A percentile compares a stretch with the other conserved stretches of the same genome.
phyloP scores from a whole-genome alignment of 30 jellyfish, hydroid and myxozoan species.

The Mastigias papua region DNA sequence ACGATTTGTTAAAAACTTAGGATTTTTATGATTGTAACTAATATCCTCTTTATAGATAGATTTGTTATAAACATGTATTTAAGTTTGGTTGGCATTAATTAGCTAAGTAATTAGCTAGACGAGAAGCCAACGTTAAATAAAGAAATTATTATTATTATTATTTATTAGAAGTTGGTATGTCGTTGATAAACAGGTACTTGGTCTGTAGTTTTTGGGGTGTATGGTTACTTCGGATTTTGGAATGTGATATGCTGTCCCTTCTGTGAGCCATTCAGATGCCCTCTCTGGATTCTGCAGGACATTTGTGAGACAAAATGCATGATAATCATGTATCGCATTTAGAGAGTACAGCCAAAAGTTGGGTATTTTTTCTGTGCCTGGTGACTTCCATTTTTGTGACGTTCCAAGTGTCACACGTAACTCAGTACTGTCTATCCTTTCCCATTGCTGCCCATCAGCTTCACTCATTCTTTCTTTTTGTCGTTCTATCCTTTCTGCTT shows the following conservation, averaged over 20 bases:
- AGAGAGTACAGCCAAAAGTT: slow-evolving; percentile 17
- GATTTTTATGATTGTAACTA: too few relatives aligned
- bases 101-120: too few relatives aligned
- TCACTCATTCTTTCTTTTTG: slow-evolving; percentile 2
- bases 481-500: slow-evolving; percentile 17
- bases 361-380: slow-evolving; percentile 10
- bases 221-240: background rate
- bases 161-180: background rate
- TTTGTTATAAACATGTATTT: too few relatives aligned
- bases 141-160: too few relatives aligned
- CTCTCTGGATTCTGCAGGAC: background rate
- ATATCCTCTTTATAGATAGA: too few relatives aligned
- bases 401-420: background rate
- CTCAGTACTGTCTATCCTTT: background rate
- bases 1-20: too few relatives aligned
- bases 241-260: background rate
- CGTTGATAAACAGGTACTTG: background rate
- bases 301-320: background rate
- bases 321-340: background rate
- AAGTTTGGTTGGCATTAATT: too few relatives aligned
- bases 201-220: background rate
- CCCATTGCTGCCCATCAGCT: slow-evolving; percentile 14
- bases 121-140: too few relatives aligned
- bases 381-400: slow-evolving; percentile 19
- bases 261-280: background rate